These are phyloP conservation scores for Prietella phreatophila DNA, from an alignment of 2,113 vertebrate genomes.

Conservation along the genomic window DNA sequence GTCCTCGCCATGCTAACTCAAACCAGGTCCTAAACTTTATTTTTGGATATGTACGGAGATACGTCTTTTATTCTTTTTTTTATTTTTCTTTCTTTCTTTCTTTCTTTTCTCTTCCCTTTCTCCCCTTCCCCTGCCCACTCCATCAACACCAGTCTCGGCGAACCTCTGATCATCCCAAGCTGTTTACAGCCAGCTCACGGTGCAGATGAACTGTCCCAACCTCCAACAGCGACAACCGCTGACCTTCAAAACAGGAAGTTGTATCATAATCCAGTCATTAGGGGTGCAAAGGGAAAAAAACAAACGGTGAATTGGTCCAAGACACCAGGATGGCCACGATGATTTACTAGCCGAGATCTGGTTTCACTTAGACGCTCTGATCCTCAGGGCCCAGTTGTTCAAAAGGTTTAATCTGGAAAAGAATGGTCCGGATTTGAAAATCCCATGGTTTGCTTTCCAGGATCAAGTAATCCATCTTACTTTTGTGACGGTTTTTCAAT, in stretches of 20 bases:
- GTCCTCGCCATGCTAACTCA: slow-evolving; percentile 30
- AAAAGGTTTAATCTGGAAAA: no score
- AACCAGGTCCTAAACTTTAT: slow-evolving; percentile 47
- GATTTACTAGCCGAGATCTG: neutral
- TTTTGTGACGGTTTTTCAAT: no score
- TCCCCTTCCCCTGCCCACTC: neutral
- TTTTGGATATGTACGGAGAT: slow-evolving; percentile 22
- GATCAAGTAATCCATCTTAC: no score
- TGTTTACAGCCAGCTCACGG: slow-evolving; percentile 1
- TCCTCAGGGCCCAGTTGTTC: no score
- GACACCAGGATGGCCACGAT: neutral
- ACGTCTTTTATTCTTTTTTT: neutral
- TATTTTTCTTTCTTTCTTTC: neutral
- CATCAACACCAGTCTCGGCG: neutral
- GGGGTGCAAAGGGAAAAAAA: neutral
- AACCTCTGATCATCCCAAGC: slow-evolving; percentile 3
- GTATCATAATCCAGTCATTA: neutral
- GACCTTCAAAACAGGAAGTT: neutral
- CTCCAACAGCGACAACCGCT: neutral
- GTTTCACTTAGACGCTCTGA: neutral
- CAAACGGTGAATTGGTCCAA: no score
- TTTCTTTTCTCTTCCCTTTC: neutral
- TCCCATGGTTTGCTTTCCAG: no score
- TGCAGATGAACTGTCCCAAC: neutral
- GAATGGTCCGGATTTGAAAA: no score